Evolutionary conservation across 2,113 vertebrate genomes (phyloP), one percentile per base, ranked within the genome.

Genomic region (Saiga tatarica): DNA sequence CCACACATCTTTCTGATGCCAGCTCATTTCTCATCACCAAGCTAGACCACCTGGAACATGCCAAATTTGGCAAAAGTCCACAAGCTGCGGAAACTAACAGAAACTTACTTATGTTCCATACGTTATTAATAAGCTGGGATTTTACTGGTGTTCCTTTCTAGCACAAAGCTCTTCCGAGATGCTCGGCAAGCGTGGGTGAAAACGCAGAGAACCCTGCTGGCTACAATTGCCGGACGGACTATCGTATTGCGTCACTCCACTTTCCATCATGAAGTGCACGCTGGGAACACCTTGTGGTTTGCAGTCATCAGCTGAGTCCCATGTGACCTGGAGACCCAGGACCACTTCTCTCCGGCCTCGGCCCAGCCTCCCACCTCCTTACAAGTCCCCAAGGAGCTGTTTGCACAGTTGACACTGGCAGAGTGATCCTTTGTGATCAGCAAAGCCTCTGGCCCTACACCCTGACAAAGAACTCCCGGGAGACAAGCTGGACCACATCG

Each of bases 201-300:
- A 89, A 95, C 92, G 78, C 26, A 23, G 84, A 39, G 45, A 53
- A 7, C 52, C 1, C 79, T 76, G 74, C 1, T 42, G 39, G 81
- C 33, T 76, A 33, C 36, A 67, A 4, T 62, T 36, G 1, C 85
- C 16, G 13, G 71, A 15, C 83, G 87, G 90, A 87, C 30, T 13
- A 5, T 39, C 16, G 36, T 74, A 42, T 26, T 25, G 3, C 1
- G 1, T 26, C 64, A 6, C 47, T 82, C 47, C 17, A 1, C 26
- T 62, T 50, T 12, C 45, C 87, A 94, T 95, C 71, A 7, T 50
- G 52, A 62, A 96, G 45, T 52, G 71, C n/a, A 0, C 14, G 19
- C 84, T 36, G 87, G 92, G 94, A 85, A 96, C 57, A 79, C 5
- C 74, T 28, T 94, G 30, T 87, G 93, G 94, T 87, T 36, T 92